phyloP scores from a whole-genome alignment of 2,888 invertebrate genomes.

The Polia nebulosa region DNA sequence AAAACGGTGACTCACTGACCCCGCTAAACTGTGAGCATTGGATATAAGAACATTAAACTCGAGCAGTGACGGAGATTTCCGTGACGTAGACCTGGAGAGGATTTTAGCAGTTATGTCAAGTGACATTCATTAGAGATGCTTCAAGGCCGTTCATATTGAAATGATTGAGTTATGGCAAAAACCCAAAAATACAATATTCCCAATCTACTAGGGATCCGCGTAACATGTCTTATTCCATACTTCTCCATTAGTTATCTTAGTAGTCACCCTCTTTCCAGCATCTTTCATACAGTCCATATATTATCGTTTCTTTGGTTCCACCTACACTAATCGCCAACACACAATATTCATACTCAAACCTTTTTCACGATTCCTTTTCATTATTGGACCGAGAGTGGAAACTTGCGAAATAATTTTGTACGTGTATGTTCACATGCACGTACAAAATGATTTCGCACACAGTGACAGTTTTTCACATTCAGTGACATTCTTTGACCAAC shows the following conservation, averaged over 20 bases:
- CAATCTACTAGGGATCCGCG: background rate
- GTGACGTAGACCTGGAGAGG: slow-evolving; percentile 35
- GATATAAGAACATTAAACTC: slow-evolving; percentile 42
- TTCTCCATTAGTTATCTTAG: background rate
- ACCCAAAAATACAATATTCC: background rate
- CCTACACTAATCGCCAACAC: background rate
- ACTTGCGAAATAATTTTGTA: background rate
- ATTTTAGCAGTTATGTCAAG: slow-evolving; percentile 19
- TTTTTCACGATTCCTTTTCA: background rate
- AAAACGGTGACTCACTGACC: slow-evolving; percentile 46
- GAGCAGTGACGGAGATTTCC: slow-evolving; percentile 48
- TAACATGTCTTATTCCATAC: background rate
- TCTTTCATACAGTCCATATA: background rate
- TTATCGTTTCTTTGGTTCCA: background rate
- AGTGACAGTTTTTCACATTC: no score
- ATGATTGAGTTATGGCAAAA: slow-evolving; percentile 7
- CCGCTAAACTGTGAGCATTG: slow-evolving; percentile 32
- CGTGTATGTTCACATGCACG: no score
- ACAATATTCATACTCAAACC: background rate
- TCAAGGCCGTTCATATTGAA: slow-evolving; percentile 7
- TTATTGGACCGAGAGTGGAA: background rate
- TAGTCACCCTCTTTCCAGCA: background rate
- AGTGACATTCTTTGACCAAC: background rate
- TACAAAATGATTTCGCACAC: background rate
- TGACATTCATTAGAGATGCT: slow-evolving; percentile 3